phyloP scores from a whole-genome alignment of 2,888 invertebrate genomes.

The Myopa testacea region DNA sequence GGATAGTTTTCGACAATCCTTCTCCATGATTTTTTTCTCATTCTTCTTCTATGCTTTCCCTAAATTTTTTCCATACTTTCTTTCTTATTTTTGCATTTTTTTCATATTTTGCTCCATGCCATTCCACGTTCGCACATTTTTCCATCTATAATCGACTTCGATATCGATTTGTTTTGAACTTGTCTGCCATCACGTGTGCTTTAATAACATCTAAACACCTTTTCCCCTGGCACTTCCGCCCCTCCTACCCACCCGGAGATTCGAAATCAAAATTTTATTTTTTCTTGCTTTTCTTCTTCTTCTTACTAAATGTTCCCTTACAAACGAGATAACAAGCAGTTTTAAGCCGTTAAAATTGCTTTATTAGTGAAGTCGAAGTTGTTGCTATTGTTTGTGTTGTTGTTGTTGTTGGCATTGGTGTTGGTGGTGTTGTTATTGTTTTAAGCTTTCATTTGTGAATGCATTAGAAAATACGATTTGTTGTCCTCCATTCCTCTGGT shows the following conservation, averaged over 20 bases:
- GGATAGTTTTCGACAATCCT: background rate
- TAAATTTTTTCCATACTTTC: too few relatives aligned
- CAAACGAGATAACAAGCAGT: slow-evolving; percentile 23
- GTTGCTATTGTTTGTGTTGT: background rate
- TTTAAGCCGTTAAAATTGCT: slow-evolving; percentile 23
- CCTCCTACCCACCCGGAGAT: background rate
- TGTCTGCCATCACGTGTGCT: background rate
- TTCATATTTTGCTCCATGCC: too few relatives aligned
- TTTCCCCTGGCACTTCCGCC: background rate
- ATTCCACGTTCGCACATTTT: too few relatives aligned
- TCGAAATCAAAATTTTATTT: too few relatives aligned
- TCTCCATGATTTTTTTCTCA: background rate
- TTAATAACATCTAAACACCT: too few relatives aligned
- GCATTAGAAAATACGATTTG: background rate
- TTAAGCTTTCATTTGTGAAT: background rate
- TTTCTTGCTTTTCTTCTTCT: background rate
- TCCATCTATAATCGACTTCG: background rate
- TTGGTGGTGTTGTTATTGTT: slow-evolving; percentile 1
- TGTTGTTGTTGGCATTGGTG: background rate
- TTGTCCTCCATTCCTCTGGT: background rate
- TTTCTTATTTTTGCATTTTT: too few relatives aligned
- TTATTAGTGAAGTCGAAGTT: slow-evolving; percentile 8
- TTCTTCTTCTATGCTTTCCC: too few relatives aligned
- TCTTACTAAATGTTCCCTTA: background rate
- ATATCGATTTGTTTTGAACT: slow-evolving; percentile 22